Evolutionary conservation across 2,888 invertebrate species (phyloP).

Genomic region (Reticulitermes lucifugus): DNA sequence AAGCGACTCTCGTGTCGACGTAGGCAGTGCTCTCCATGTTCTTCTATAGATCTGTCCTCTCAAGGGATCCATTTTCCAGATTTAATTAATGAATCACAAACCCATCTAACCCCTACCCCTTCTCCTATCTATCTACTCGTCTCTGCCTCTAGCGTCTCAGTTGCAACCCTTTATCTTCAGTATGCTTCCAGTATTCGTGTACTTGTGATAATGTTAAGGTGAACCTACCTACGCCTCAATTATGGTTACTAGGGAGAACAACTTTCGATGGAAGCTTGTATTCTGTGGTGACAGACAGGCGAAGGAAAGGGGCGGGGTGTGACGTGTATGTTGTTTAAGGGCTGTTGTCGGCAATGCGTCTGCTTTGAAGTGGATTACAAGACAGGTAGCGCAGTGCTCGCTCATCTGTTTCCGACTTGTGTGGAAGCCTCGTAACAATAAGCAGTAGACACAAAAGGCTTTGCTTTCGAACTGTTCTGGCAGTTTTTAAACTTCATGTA

Average conservation of each 20-base stretch:
- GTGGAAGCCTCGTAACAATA: not conserved
- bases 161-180: slow-evolving; percentile 9
- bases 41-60: slow-evolving; percentile 24
- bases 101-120: not conserved
- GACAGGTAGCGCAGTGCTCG: not conserved
- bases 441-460: not conserved
- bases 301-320: not conserved
- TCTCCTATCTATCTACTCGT: not conserved
- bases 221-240: slow-evolving; percentile 5
- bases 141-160: not conserved
- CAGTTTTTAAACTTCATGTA: not conserved
- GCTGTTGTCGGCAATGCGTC: not conserved
- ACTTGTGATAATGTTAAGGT: slow-evolving; percentile 14
- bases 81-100: slow-evolving; percentile 41
- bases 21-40: not conserved
- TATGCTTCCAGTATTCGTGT: slow-evolving; percentile 14
- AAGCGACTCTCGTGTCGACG: not conserved
- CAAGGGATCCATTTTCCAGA: slow-evolving; percentile 41
- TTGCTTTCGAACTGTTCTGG: not conserved
- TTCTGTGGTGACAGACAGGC: slow-evolving; percentile 27
- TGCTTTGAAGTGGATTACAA: slow-evolving; percentile 29
- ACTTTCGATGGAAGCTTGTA: not conserved
- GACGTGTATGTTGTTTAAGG: slow-evolving; percentile 28
- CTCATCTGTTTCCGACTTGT: slow-evolving; percentile 4
- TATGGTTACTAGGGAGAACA: not conserved